Conservation (phyloP, 2,888 invertebrate genomes). For the Thymelicus sylvestris region DNA sequence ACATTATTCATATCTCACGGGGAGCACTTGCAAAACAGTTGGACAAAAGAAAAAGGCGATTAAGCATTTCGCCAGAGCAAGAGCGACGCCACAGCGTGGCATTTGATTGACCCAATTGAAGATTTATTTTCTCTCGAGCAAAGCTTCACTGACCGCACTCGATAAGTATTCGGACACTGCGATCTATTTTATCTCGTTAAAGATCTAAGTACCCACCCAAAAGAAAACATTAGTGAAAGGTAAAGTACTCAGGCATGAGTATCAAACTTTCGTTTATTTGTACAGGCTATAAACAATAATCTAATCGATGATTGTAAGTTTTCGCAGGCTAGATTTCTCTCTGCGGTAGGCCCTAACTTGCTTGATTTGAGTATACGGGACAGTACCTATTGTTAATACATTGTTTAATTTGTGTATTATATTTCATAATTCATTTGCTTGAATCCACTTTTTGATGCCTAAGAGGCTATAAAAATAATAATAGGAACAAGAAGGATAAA, state of each 20-base stretch:
- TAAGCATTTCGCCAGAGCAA: slow-evolving; percentile 55
- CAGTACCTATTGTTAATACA: neutral
- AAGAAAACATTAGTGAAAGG: slow-evolving; percentile 80
- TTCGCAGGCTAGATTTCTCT: slow-evolving; percentile 60
- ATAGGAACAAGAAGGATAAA: too few species aligned
- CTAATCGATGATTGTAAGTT: slow-evolving; percentile 71
- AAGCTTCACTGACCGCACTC: slow-evolving; percentile 68
- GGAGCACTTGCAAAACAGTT: slow-evolving; percentile 18
- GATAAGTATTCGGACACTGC: slow-evolving; percentile 71
- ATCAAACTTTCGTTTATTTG: slow-evolving; percentile 75
- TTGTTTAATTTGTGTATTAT: neutral
- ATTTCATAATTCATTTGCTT: too few species aligned
- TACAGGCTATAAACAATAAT: slow-evolving; percentile 79
- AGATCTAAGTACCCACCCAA: slow-evolving; percentile 73
- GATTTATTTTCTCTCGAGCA: slow-evolving; percentile 79
- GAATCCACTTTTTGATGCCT: too few species aligned
- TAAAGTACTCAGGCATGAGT: too few species aligned
- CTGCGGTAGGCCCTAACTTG: slow-evolving; percentile 23
- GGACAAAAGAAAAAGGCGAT: slow-evolving; percentile 39
- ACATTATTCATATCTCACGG: slow-evolving; percentile 19
- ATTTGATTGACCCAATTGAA: slow-evolving; percentile 82
- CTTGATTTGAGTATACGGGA: slow-evolving; percentile 2
- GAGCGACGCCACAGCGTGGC: slow-evolving; percentile 59
- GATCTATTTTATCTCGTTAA: slow-evolving; percentile 80
- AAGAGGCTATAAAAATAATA: too few species aligned